These are phyloP conservation scores for Melanotaenia boesemani DNA, from an alignment of 2,797 vertebrate species.

Conservation along the genomic window DNA sequence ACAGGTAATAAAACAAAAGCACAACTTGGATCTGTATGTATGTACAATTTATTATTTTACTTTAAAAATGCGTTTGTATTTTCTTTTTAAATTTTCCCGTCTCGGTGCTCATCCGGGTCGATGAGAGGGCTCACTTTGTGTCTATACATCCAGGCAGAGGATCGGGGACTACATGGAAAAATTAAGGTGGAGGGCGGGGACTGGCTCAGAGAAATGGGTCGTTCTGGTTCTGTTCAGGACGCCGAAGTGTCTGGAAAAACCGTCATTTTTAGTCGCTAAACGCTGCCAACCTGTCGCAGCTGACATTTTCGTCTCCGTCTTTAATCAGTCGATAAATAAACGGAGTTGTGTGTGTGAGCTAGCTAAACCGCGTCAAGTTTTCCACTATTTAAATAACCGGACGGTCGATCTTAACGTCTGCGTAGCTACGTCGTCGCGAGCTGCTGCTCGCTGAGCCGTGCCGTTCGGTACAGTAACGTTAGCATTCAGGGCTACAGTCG, in stretches of 20 bases:
- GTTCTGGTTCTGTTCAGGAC: slow-evolving; percentile 20
- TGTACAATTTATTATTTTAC: no score
- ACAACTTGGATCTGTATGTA: no score
- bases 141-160: slow-evolving; percentile 57
- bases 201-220: slow-evolving; percentile 17
- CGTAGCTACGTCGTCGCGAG: slow-evolving; percentile 19
- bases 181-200: slow-evolving; percentile 57
- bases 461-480: slow-evolving; percentile 25
- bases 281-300: no score
- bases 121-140: slow-evolving; percentile 46
- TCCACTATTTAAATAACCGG: background rate
- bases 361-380: background rate
- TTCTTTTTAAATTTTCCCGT: slow-evolving; percentile 11
- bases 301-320: no score
- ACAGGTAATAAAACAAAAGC: no score
- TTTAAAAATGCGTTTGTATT: no score
- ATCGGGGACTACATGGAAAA: slow-evolving; percentile 61
- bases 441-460: background rate
- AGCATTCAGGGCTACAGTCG: slow-evolving; percentile 14
- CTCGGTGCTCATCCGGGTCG: slow-evolving; percentile 55
- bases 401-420: slow-evolving; percentile 10
- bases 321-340: background rate
- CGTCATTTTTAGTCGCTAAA: background rate
- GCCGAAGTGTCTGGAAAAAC: slow-evolving; percentile 6
- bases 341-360: background rate